Conservation (phyloP, 1,140 invertebrate species). For the Colletes latitarsis region DNA sequence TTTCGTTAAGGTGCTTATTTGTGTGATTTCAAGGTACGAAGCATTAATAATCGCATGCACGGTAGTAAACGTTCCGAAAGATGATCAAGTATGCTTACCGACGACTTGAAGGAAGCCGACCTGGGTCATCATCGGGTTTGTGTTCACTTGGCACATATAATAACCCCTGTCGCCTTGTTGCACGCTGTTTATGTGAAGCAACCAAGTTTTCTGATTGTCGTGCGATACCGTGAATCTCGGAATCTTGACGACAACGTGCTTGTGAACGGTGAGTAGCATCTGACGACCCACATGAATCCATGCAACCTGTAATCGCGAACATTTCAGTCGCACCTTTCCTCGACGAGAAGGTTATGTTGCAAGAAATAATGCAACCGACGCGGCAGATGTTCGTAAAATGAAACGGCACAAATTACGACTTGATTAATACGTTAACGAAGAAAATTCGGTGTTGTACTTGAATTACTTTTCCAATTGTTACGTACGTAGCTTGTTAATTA, state of each 20-base stretch:
- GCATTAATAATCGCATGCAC: neutral
- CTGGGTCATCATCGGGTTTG: constrained; percentile 97
- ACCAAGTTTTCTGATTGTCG: constrained; percentile 95
- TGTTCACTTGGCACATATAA: constrained; percentile 97
- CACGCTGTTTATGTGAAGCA: constrained; percentile 92
- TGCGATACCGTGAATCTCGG: constrained; percentile 93
- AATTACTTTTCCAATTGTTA: too few relatives aligned
- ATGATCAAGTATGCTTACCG: constrained; percentile 84
- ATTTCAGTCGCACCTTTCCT: too few relatives aligned
- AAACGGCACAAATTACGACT: too few relatives aligned
- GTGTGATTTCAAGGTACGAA: neutral
- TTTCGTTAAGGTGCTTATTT: neutral
- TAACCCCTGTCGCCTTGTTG: constrained; percentile 94
- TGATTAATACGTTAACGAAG: too few relatives aligned
- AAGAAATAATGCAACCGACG: too few relatives aligned
- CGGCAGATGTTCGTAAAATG: too few relatives aligned
- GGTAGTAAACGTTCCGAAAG: neutral
- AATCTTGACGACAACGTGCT: constrained; percentile 93
- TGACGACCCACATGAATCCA: constrained; percentile 97
- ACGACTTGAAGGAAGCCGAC: constrained; percentile 96
- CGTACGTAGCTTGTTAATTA: too few relatives aligned
- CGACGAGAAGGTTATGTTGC: too few relatives aligned
- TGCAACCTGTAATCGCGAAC: constrained; percentile 86
- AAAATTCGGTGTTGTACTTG: too few relatives aligned
- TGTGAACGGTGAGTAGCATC: constrained; percentile 95